Base-by-base conservation (phyloP, 2,888 invertebrate genomes). In the Callinectes sapidus region DNA sequence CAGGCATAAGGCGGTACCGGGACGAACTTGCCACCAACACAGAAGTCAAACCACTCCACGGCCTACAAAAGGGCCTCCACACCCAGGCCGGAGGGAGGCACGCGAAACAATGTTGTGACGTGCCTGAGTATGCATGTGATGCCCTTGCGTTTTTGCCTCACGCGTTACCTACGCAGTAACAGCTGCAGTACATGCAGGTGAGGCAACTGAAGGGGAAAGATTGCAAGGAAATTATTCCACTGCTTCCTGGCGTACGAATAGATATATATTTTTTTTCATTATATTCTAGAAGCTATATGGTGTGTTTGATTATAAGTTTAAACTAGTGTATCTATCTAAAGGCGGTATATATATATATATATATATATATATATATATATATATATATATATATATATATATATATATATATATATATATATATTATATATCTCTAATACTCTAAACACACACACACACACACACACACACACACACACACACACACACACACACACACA, bases 1-100 rank as follows among this genome's bases (percentile, higher is more conserved):
- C 71, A 89, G 89, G n/a, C 32, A 54, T 6, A 55, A 88, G 88
- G 88, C 71, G 89, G 71, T 23, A 71, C 71, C 42, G 10, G 42
- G 28, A 42, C 42, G 39, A 6, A 32, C 71, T 71, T 89, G 89
- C 89, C 71, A 39, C 66, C 89, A 10, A 32, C 66, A 66, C 61
- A 28, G 35, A 66, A 89, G 66, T 5, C 66, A 35, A 8, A 2
- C n/a, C 32, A 35, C 23, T 42, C 35, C 2, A 28, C 28, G 18
- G 23, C 54, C 32, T 16, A 55, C 54, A 28, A 23, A 32, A 55
- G 14, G 55, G 28, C 28, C 18, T 6, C 54, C 35, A 54, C 55
- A 18, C n/a, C 28, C 1, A 18, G 28, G 16, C 28, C 54, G n/a
- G 13, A 35, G n/a, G 32, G 23, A 28, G 32, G 32, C 28, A 35